A percentile compares a stretch with the other conserved stretches of the same genome.
Conservation (phyloP, 2,113 vertebrate species). For the Tyrannus savana region DNA sequence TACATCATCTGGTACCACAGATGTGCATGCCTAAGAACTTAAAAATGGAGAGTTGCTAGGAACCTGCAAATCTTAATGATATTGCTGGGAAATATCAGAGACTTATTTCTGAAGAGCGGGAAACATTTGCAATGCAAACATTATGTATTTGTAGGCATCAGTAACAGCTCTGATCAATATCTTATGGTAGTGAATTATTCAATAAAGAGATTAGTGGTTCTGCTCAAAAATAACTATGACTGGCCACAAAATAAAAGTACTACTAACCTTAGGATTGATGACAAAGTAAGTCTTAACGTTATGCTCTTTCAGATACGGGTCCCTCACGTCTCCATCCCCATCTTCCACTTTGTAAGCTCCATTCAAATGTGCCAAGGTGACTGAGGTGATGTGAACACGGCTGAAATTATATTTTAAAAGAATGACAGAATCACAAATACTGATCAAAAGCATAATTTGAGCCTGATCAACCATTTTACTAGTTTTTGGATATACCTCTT, state of each 20-base stretch:
- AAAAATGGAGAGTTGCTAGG: neutral
- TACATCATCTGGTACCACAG: neutral
- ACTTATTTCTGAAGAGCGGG: constrained; percentile 20
- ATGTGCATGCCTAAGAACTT: neutral
- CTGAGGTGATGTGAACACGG: constrained; percentile 95
- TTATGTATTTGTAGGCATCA: neutral
- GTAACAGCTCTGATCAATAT: neutral
- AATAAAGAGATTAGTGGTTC: neutral
- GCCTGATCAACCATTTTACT: neutral
- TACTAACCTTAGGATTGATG: constrained; percentile 94
- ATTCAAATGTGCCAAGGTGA: constrained; percentile 92
- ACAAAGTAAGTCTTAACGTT: constrained; percentile 93
- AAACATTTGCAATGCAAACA: constrained; percentile 9
- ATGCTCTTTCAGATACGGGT: constrained; percentile 94
- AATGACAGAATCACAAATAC: constrained; percentile 12
- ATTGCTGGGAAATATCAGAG: constrained; percentile 27
- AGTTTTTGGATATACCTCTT: neutral
- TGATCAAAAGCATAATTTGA: neutral
- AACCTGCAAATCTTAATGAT: neutral
- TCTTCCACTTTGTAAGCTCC: constrained; percentile 95
- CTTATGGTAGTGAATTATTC: neutral
- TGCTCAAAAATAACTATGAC: neutral
- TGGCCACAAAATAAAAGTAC: neutral
- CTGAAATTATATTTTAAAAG: constrained; percentile 75
- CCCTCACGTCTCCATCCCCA: constrained; percentile 90